These are phyloP conservation scores for Musca domestica DNA, from an alignment of 1,140 invertebrate species.

Conservation along the genomic window DNA sequence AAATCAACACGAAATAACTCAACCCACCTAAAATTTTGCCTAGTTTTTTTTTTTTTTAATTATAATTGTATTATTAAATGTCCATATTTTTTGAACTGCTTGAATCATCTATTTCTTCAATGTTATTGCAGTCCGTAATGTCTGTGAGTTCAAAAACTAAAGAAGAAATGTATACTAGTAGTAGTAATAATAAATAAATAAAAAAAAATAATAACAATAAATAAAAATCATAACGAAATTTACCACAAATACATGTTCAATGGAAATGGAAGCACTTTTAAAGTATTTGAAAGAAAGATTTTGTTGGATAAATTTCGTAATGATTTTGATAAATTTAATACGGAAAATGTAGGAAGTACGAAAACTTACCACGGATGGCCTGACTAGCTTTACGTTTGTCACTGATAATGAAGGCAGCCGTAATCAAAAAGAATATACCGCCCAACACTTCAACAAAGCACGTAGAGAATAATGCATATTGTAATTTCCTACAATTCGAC, in stretches of 20 bases:
- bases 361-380: slow-evolving; percentile 68
- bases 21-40: slow-evolving; percentile 7
- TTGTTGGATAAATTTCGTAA: too few species aligned
- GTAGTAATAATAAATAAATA: not conserved
- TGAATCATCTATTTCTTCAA: not conserved
- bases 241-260: too few species aligned
- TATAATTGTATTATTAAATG: slow-evolving; percentile 5
- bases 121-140: not conserved
- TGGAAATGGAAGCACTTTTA: too few species aligned
- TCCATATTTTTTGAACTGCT: not conserved
- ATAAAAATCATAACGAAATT: not conserved
- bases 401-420: slow-evolving; percentile 77
- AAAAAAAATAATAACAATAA: not conserved
- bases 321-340: too few species aligned
- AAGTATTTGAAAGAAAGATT: too few species aligned
- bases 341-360: not conserved
- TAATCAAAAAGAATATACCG: slow-evolving; percentile 84
- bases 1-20: too few species aligned
- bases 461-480: slow-evolving; percentile 84
- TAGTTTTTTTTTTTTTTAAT: not conserved
- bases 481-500: too few species aligned
- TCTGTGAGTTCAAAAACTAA: slow-evolving; percentile 15
- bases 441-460: slow-evolving; percentile 88
- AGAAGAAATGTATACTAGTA: not conserved
- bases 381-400: slow-evolving; percentile 75